Evolutionary conservation across 2,113 vertebrate genomes (phyloP).

Genomic region (Ctenodactylus gundi): DNA sequence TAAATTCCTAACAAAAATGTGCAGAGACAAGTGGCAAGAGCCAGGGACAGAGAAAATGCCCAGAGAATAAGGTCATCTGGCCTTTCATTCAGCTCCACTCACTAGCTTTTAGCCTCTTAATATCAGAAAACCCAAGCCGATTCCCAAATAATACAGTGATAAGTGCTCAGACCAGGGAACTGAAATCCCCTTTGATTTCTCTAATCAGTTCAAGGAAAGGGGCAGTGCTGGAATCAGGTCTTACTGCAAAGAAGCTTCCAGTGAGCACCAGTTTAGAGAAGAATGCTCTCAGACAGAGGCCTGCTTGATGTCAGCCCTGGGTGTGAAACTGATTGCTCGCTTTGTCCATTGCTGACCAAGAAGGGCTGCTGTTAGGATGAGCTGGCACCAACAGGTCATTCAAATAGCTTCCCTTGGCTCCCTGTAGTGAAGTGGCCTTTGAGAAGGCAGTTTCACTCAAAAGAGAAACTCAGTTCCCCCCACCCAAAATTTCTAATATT

Average conservation of each 20-base stretch:
- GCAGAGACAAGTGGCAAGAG: not conserved
- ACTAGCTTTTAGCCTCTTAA: not conserved
- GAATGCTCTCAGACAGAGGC: not conserved
- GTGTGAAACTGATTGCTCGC: slow-evolving; percentile 46
- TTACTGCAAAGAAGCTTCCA: not conserved
- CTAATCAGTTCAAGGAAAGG: slow-evolving; percentile 47
- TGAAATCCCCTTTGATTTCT: not conserved
- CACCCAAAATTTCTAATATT: not conserved
- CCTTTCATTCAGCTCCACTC: not conserved
- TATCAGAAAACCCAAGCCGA: not conserved
- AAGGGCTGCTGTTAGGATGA: not conserved
- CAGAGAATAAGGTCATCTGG: fast-evolving
- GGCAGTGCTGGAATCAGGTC: not conserved
- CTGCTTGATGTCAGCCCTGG: not conserved
- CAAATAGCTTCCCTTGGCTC: not conserved
- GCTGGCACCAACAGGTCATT: not conserved
- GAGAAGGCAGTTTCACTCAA: slow-evolving; percentile 21
- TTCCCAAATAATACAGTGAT: not conserved
- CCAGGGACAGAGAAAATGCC: not conserved
- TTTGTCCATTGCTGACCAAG: not conserved
- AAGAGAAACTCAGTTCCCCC: not conserved
- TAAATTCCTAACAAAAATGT: not conserved
- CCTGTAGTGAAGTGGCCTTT: slow-evolving; percentile 3
- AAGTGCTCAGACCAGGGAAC: not conserved
- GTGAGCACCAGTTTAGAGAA: not conserved